A percentile compares a stretch with the other conserved stretches of the same genome.
These are phyloP conservation scores for Calephelis virginiensis DNA, from an alignment of 1,140 invertebrate species.

Conservation along the genomic window DNA sequence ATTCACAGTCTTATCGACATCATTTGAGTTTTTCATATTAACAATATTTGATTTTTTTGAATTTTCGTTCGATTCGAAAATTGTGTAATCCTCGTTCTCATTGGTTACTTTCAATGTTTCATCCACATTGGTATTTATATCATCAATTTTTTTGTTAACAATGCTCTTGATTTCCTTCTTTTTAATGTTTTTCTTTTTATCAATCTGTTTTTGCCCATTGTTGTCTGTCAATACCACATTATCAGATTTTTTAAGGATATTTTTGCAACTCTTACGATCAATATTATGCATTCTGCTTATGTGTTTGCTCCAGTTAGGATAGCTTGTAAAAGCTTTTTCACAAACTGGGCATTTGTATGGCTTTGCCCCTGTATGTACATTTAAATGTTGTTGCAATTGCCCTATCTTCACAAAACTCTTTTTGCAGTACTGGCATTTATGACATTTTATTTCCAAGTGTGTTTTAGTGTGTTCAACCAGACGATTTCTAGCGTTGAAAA, in stretches of 20 bases:
- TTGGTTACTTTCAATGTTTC: conserved; percentile 14
- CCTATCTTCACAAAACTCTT: conserved; percentile 50
- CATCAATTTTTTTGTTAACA: conserved; percentile 5
- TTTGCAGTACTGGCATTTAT: conserved; percentile 51
- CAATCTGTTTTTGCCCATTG: conserved; percentile 6
- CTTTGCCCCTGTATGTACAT: conserved; percentile 49
- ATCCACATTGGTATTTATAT: not conserved
- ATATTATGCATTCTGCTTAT: conserved; percentile 50
- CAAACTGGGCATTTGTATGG: conserved; percentile 55
- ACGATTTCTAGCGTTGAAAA: conserved; percentile 47
- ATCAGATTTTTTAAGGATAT: conserved; percentile 13
- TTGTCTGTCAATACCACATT: conserved; percentile 1
- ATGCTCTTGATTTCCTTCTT: not conserved
- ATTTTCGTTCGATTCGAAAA: conserved; percentile 37
- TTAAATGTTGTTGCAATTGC: conserved; percentile 52
- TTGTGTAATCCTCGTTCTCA: conserved; percentile 22
- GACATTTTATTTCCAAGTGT: conserved; percentile 41
- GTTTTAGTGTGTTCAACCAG: conserved; percentile 54
- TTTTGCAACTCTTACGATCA: conserved; percentile 34
- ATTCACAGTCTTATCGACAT: conserved; percentile 37
- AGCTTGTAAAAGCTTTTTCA: conserved; percentile 50
- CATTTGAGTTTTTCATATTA: conserved; percentile 40
- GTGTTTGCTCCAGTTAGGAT: conserved; percentile 60
- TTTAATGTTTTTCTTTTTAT: not conserved
- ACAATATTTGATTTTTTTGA: conserved; percentile 29